Evolutionary conservation across 2,113 vertebrate species (phyloP), one percentile per base, ranked within the genome.

Genomic region (Xenotilapia leptura): DNA sequence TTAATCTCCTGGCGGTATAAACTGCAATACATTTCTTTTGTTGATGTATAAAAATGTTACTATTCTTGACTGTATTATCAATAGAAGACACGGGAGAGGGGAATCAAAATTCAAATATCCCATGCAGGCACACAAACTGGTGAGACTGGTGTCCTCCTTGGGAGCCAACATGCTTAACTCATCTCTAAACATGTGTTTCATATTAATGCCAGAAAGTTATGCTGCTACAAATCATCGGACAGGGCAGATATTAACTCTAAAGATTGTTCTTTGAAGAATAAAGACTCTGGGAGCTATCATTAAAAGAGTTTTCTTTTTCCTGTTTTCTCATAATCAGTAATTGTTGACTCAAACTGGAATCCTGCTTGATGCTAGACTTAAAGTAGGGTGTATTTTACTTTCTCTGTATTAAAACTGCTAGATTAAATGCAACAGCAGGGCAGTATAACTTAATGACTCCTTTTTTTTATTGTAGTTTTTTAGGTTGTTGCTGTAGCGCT

Each of bases 351-450:
- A 93, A 92, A 75, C 68, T 51, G 23, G 65, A 89, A 65, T 86
- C 65, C 77, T 83, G 38, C 19, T 58, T 53, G 28, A 81, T 79
- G 87, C 53, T 60, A 45, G 89, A 79, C 70, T 81, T 56, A 86
- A 70, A 85, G 86, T 80, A 75, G 75, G 83, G 80, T 79, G 80
- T 75, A 14, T 28, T 88, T 87, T 90, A 83, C 86, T 92, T 79
- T 62, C 88, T 83, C 83, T 90, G 89, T 88, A 93, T 94, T 93
- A 95, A 94, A 94, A 90, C 83, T 17, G 75, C 79, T 49, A 87
- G 88, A 94, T 96, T 94, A 93, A 94, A 95, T 81, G 47, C 88
- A 89, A 88, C 90, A 82, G 92, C 89, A 92, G 86, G 90, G 93
- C 92, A 85, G 89, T 95, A 92, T 90, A 94, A 93, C 86, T 92